Conservation (phyloP, 2,888 invertebrate species). For the Andrena camellia region DNA sequence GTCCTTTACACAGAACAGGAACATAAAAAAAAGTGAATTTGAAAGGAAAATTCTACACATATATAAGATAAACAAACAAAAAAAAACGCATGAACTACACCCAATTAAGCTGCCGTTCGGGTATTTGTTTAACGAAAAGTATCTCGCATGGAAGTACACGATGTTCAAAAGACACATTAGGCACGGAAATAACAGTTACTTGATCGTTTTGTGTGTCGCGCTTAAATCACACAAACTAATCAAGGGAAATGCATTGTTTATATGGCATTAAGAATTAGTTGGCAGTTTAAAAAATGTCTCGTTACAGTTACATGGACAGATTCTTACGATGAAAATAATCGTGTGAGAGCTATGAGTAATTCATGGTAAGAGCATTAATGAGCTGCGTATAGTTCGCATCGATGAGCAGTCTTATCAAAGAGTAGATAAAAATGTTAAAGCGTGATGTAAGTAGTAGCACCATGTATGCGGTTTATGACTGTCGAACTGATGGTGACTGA, state of each 20-base stretch:
- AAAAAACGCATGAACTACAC: conserved; percentile 73
- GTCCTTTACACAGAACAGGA: conserved; percentile 79
- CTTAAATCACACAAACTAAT: conserved; percentile 71
- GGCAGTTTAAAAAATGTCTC: conserved; percentile 77
- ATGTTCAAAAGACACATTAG: conserved; percentile 61
- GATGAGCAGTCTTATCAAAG: conserved; percentile 82
- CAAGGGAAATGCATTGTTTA: conserved; percentile 75
- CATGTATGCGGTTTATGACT: conserved; percentile 67
- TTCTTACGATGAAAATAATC: conserved; percentile 65
- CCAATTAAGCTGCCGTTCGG: conserved; percentile 76
- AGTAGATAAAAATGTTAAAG: conserved; percentile 72
- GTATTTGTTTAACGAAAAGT: conserved; percentile 60
- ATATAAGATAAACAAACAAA: conserved; percentile 40
- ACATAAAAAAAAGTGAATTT: conserved; percentile 78
- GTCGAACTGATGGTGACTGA: conserved; percentile 68
- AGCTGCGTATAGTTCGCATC: conserved; percentile 61
- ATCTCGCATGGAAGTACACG: conserved; percentile 68
- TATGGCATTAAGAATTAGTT: conserved; percentile 80
- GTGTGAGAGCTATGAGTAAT: conserved; percentile 67
- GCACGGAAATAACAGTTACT: conserved; percentile 63
- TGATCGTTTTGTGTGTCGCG: conserved; percentile 42
- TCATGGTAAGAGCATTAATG: conserved; percentile 72
- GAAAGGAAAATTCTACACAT: conserved; percentile 72
- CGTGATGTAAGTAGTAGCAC: conserved; percentile 75
- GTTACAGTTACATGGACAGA: conserved; percentile 63